Evolutionary conservation across 1,140 invertebrate genomes (phyloP), one percentile per base, ranked within the genome.

Genomic region (Zaprionus taronus): DNA sequence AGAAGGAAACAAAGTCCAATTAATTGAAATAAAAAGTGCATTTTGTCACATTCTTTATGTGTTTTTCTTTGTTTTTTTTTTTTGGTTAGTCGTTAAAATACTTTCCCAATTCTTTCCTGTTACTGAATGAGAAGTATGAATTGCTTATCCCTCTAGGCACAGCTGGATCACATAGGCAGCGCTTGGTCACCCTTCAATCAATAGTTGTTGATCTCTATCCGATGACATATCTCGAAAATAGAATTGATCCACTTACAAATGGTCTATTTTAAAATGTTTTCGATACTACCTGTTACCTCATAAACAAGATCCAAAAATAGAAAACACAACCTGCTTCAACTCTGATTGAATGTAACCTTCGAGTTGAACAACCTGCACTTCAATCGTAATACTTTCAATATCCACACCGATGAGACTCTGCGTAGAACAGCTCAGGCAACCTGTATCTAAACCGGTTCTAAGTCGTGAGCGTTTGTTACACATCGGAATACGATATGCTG

Each of bases 1-100:
- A n/a, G 24, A 44, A 47, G 7, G 24, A 44, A 47, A 62, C 41
- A 62, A 62, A 62, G 47, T 20, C 4, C 28, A 24, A 34, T 57
- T 41, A 55, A 41, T 24, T 61, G 24, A 51, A 60, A 67, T 41
- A 15, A 7, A 51, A 49, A 44, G 17, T 44, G 36, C 14, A 36
- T 36, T 53, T 64, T 36, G 15, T 51, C 47, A 20, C 22, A 51
- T 24, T 11, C 47, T 24, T 24, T 1, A 22, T 1, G 20, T 51
- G 24, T 51, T n/a, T 51, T 20, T 20, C 20, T 12, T 17, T 2
- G 2, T 6, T 47, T 17, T n/a, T 47, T n/a, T 47, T 17, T 47
- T 47, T n/a, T n/a, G 6, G 20, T 24, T 22, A 0, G 9, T 5
- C 7, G 17, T 22, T 12, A 5, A 51, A 22, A 24, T 49, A 51